Conservation (phyloP, 2,888 invertebrate genomes). For the Fissipunctia ypsillon region DNA sequence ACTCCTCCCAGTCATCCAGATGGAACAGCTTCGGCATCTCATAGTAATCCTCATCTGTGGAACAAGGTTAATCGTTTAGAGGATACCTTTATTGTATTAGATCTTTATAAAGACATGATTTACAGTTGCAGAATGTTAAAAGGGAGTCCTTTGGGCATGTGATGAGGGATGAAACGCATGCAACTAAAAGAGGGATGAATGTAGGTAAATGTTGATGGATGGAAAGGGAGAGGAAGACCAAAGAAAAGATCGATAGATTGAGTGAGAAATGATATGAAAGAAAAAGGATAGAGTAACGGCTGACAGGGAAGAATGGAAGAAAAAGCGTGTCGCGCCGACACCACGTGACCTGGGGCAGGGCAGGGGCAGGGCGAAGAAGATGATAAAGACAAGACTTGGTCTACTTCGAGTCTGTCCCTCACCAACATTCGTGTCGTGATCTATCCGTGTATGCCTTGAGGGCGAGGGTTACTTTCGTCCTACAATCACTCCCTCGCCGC, state of each 20-base stretch:
- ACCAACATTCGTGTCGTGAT: not conserved
- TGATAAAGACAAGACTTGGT: not conserved
- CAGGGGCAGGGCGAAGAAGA: not conserved
- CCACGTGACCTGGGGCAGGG: not conserved
- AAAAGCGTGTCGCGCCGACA: not conserved
- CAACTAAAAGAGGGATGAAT: not conserved
- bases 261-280: too few species aligned
- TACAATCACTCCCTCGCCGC: too few species aligned
- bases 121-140: not conserved
- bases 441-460: not conserved
- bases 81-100: not conserved
- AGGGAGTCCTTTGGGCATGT: not conserved
- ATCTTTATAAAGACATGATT: not conserved
- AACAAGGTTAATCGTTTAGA: not conserved
- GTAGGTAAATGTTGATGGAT: not conserved
- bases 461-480: not conserved
- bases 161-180: too few species aligned
- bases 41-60: conserved; percentile 73
- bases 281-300: not conserved
- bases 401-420: not conserved
- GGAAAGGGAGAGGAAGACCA: not conserved
- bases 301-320: not conserved
- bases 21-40: conserved; percentile 77
- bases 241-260: too few species aligned
- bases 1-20: conserved; percentile 78